A percentile compares a stretch with the other conserved stretches of the same genome.
Evolutionary conservation across 2,113 vertebrate genomes (phyloP).

Genomic region (Procavia capensis): DNA sequence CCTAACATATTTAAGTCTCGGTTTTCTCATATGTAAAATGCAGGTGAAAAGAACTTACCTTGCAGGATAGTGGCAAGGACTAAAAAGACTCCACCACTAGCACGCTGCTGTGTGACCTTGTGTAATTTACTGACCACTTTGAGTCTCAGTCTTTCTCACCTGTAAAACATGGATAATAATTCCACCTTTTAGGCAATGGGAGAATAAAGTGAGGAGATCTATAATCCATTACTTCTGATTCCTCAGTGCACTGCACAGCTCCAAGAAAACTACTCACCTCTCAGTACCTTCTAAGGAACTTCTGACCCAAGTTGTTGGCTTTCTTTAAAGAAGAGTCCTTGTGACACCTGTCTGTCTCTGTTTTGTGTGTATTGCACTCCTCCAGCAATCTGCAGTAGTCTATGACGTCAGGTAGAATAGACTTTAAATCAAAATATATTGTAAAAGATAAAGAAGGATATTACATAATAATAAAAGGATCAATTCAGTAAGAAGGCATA

Average conservation of each 20-base stretch:
- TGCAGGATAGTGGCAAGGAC: neutral
- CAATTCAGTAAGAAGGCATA: neutral
- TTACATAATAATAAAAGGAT: neutral
- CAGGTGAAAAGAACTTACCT: neutral
- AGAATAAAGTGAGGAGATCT: neutral
- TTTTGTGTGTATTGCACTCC: neutral
- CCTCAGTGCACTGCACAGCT: neutral
- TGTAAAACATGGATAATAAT: neutral
- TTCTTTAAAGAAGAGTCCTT: neutral
- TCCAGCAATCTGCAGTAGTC: slow-evolving; percentile 8
- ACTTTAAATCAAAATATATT: neutral
- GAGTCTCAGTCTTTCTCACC: neutral
- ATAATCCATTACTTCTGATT: neutral
- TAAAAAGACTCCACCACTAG: neutral
- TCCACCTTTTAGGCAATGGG: neutral
- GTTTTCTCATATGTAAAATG: slow-evolving; percentile 34
- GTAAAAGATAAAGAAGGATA: neutral
- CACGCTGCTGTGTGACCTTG: neutral
- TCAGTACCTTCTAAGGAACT: neutral
- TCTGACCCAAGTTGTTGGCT: neutral
- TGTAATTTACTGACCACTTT: neutral
- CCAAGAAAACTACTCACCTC: neutral
- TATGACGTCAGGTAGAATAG: neutral
- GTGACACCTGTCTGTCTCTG: no score
- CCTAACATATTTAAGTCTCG: neutral